Evolutionary conservation across 2,797 vertebrate genomes (phyloP).

Genomic region (Botia almorhae): DNA sequence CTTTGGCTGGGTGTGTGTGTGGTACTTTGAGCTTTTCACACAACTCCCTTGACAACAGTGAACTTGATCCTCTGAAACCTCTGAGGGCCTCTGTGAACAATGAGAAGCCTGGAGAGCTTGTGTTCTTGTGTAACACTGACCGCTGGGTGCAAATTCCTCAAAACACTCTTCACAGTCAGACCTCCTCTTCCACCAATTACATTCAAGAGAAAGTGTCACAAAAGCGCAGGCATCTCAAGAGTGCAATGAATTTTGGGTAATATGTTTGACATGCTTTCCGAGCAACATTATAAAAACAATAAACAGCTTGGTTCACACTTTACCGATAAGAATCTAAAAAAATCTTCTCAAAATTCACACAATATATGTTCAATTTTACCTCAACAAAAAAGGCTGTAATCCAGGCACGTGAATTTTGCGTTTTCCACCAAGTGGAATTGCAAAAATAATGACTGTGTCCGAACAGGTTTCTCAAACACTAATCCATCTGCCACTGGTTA

Average conservation of each 20-base stretch:
- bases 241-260: neutral
- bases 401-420: neutral
- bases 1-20: neutral
- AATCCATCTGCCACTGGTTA: no score
- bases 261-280: conserved; percentile 11
- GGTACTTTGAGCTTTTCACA: conserved; percentile 35
- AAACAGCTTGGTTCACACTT: neutral
- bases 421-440: no score
- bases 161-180: conserved; percentile 10
- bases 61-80: conserved; percentile 46
- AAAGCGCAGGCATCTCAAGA: neutral
- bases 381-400: neutral
- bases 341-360: neutral
- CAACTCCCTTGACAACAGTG: conserved; percentile 36
- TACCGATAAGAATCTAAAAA: neutral
- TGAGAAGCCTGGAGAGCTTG: conserved; percentile 24
- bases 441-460: no score
- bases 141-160: conserved; percentile 33
- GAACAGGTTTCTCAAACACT: no score
- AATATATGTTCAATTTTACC: neutral
- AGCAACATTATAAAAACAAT: neutral
- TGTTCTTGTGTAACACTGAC: conserved; percentile 47
- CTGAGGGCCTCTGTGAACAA: conserved; percentile 32
- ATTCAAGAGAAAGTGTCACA: conserved; percentile 17
- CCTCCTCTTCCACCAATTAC: conserved; percentile 28